Conservation (phyloP, 1,140 invertebrate genomes). For the Hydropsyche tenuis region DNA sequence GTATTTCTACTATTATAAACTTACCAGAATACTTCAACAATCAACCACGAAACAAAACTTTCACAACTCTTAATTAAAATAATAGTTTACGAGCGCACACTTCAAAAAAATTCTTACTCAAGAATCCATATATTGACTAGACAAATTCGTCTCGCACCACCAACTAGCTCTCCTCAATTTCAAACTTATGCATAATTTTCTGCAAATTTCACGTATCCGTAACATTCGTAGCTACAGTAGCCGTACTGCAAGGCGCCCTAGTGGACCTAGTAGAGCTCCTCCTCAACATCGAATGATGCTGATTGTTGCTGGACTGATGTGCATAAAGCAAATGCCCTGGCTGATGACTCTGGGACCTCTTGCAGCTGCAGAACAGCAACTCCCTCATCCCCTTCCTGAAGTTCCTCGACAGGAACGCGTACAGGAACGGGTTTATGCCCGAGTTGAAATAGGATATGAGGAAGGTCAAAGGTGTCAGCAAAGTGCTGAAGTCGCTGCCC, state of each 20-base stretch:
- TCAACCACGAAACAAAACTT: no score
- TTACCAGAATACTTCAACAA: no score
- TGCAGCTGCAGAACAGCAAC: constrained; percentile 66
- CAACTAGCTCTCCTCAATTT: constrained; percentile 41
- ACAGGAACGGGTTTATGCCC: constrained; percentile 83
- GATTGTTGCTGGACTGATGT: constrained; percentile 52
- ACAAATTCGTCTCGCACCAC: background rate
- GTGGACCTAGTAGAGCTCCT: constrained; percentile 61
- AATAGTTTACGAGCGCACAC: background rate
- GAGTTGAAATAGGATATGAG: constrained; percentile 85
- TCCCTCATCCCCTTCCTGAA: constrained; percentile 76
- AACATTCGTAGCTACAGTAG: constrained; percentile 59
- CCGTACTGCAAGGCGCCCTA: constrained; percentile 62
- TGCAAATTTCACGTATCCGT: constrained; percentile 57
- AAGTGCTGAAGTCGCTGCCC: constrained; percentile 71
- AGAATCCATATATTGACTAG: background rate
- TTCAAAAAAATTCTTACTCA: background rate
- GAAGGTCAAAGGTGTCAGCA: constrained; percentile 83
- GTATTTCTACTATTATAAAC: no score
- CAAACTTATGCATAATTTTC: constrained; percentile 31
- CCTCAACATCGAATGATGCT: constrained; percentile 53
- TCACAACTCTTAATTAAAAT: no score
- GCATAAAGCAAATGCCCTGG: constrained; percentile 59
- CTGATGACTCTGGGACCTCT: constrained; percentile 56
- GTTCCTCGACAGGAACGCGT: constrained; percentile 83